phyloP scores from a whole-genome alignment of 2,113 vertebrate genomes.

The Xenus cinereus region DNA sequence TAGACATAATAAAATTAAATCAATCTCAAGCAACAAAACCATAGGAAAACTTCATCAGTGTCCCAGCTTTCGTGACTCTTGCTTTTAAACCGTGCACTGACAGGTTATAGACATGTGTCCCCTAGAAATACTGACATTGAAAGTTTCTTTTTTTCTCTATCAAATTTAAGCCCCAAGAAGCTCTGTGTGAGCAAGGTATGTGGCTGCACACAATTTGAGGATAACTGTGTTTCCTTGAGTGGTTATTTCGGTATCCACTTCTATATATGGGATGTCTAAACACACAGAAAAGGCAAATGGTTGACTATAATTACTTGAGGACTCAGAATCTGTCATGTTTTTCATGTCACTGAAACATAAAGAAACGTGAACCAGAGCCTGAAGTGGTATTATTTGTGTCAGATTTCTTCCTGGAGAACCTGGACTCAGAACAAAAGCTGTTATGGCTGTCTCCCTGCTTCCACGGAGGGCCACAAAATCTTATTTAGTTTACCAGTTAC shows the following conservation, averaged over 20 bases:
- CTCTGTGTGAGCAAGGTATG: background rate
- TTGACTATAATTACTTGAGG: background rate
- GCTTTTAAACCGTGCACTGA: background rate
- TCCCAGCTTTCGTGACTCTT: background rate
- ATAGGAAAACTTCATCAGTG: background rate
- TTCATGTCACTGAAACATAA: background rate
- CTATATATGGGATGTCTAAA: background rate
- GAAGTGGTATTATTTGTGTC: background rate
- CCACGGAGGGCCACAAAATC: background rate
- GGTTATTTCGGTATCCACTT: background rate
- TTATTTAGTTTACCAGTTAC: background rate
- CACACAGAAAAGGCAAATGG: background rate
- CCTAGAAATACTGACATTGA: background rate
- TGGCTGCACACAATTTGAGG: background rate
- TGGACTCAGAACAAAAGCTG: background rate
- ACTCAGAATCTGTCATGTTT: background rate
- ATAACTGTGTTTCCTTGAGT: background rate
- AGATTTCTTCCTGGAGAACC: background rate
- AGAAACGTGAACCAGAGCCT: background rate
- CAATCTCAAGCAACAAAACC: background rate
- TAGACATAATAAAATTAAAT: background rate
- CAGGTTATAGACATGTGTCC: background rate
- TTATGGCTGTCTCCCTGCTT: background rate
- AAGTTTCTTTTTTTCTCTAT: background rate
- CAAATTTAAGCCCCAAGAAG: background rate